Evolutionary conservation across 2,797 vertebrate genomes (phyloP).

Genomic region (Apogon talboti): DNA sequence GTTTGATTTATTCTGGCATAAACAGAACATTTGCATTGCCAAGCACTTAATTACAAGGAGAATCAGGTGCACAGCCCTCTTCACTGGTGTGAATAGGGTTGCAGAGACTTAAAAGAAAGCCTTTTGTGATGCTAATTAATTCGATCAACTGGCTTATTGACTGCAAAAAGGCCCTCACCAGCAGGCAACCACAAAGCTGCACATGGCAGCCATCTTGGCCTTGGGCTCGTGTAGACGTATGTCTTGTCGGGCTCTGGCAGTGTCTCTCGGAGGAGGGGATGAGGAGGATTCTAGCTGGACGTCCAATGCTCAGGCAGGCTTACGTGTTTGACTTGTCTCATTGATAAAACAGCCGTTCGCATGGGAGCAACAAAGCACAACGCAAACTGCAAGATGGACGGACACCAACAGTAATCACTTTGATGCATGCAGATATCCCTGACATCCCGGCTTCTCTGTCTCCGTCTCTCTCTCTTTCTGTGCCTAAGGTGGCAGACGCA

Average conservation of each 20-base stretch:
- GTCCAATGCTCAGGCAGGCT: slow-evolving; percentile 32
- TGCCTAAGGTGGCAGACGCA: slow-evolving; percentile 64
- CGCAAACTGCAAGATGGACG: slow-evolving; percentile 15
- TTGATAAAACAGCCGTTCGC: slow-evolving; percentile 34
- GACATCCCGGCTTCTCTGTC: not conserved
- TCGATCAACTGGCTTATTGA: slow-evolving; percentile 80
- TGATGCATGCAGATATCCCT: slow-evolving; percentile 19
- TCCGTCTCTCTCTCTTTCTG: slow-evolving; percentile 10
- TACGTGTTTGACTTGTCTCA: slow-evolving; percentile 36
- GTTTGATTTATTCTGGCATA: slow-evolving; percentile 32
- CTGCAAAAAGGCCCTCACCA: slow-evolving; percentile 68
- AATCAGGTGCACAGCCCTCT: slow-evolving; percentile 61
- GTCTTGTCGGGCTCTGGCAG: slow-evolving; percentile 38
- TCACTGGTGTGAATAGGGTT: slow-evolving; percentile 48
- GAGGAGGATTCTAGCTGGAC: slow-evolving; percentile 33
- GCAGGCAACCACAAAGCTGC: slow-evolving; percentile 63
- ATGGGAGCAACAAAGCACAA: slow-evolving; percentile 13
- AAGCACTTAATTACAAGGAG: slow-evolving; percentile 63
- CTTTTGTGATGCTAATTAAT: slow-evolving; percentile 76
- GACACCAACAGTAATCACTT: slow-evolving; percentile 6
- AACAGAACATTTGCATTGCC: slow-evolving; percentile 65
- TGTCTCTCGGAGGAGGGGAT: slow-evolving; percentile 16
- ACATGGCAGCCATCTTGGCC: slow-evolving; percentile 68
- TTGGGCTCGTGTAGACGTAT: slow-evolving; percentile 37
- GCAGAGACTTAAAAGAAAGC: slow-evolving; percentile 61